Evolutionary conservation across 2,797 vertebrate species (phyloP).

Genomic region (Lepus oiostolus): DNA sequence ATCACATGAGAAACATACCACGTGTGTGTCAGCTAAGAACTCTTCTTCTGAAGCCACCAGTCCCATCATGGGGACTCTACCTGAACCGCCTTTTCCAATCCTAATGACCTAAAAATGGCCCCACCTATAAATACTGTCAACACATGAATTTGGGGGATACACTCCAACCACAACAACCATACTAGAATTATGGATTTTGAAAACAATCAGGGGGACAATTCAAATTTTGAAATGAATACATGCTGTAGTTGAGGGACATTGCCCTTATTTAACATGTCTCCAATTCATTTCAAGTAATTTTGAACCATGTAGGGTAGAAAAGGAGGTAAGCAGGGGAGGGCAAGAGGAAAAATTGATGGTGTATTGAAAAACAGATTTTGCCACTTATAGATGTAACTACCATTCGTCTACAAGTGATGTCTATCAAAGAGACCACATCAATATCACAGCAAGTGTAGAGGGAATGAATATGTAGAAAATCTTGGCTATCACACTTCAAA

Average conservation of each 20-base stretch:
- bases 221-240: constrained; percentile 41
- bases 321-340: not conserved
- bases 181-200: constrained; percentile 18
- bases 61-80: not conserved
- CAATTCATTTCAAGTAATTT: constrained; percentile 70
- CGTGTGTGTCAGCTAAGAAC: not conserved
- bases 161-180: not conserved
- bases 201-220: not conserved
- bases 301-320: not conserved
- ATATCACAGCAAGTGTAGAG: constrained; percentile 67
- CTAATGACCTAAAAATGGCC: not conserved
- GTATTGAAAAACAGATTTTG: constrained; percentile 70
- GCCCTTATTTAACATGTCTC: constrained; percentile 69
- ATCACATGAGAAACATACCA: not conserved
- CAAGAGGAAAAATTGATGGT: constrained; percentile 37
- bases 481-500: constrained; percentile 65
- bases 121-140: not conserved
- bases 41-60: not conserved
- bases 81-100: not conserved
- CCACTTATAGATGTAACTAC: constrained; percentile 65
- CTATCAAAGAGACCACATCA: constrained; percentile 53
- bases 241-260: constrained; percentile 61
- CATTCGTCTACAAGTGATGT: constrained; percentile 52
- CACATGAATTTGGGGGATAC: not conserved
- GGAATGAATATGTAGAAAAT: constrained; percentile 75